These are phyloP conservation scores for Ophion slaviceki DNA, from an alignment of 2,888 invertebrate genomes.

Conservation along the genomic window DNA sequence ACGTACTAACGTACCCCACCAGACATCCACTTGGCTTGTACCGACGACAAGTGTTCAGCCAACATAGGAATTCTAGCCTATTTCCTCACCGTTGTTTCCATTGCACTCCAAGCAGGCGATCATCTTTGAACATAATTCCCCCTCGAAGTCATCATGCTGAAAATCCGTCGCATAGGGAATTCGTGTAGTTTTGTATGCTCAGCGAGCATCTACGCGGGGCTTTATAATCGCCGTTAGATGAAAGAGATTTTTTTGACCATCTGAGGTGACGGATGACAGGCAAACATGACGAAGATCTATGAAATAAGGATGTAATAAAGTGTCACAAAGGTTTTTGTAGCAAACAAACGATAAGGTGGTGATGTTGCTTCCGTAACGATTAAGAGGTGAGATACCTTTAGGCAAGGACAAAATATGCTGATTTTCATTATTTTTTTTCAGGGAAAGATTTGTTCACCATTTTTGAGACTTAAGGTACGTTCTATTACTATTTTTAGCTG, in stretches of 20 bases:
- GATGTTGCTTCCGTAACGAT: background rate
- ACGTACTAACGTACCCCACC: constrained; percentile 32
- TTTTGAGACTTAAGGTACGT: no score
- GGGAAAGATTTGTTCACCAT: no score
- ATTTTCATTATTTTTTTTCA: no score
- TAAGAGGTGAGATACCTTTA: background rate
- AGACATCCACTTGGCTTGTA: constrained; percentile 42
- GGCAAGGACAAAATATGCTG: no score
- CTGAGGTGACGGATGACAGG: background rate
- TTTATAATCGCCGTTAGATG: background rate
- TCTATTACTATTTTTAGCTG: no score
- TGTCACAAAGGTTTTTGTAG: background rate
- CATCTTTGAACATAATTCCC: constrained; percentile 40
- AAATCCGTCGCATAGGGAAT: background rate
- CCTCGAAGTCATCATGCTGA: background rate
- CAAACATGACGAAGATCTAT: background rate
- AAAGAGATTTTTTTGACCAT: background rate
- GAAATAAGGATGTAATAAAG: background rate
- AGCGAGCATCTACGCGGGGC: background rate
- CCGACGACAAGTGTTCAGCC: constrained; percentile 52
- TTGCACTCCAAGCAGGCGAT: constrained; percentile 37
- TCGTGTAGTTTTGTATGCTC: background rate
- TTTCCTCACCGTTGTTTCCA: constrained; percentile 31
- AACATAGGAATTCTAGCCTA: constrained; percentile 49
- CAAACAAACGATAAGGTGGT: background rate